Evolutionary conservation across 2,113 vertebrate species (phyloP), one percentile per base, ranked within the genome.

Genomic region (Percina caprodes): DNA sequence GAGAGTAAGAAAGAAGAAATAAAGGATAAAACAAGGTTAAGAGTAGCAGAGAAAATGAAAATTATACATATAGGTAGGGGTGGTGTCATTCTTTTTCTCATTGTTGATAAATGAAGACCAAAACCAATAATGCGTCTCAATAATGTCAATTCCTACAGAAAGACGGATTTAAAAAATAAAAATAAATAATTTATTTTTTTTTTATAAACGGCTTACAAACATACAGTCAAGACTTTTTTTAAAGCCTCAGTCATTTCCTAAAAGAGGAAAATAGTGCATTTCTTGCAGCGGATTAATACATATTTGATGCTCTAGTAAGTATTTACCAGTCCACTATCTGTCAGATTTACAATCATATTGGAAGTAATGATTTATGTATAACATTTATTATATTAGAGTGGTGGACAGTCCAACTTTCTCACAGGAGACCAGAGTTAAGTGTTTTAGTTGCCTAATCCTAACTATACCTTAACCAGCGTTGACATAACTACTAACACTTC

Each of bases 1-100:
- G 69, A 80, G 48, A 79, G 51, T 65, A 67, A 70, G 69, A 39
- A 77, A 65, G 49, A 13, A 51, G 58, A 74, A 55, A 69, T 39
- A 24, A 56, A 56, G 15, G 16, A 30, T 51, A 69, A 83, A 74
- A 82, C 51, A 19, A 52, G 77, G 58, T 68, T 42, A 18, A 63
- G 52, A 59, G n/a, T 21, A 15, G 73, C 10, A 11, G 51, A 2
- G 39, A 56, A 24, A 73, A 33, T 26, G 16, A 12, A 77, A 74
- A 79, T 72, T 39, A 73, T 73, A 42, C 4, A 49, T 70, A 72
- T 73, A 26, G 26, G 61, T 33, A 5, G 12, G 4, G 33, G 16
- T 52, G 42, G 35, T 71, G 23, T 79, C 45, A n/a, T 65, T 72
- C 9, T 55, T 60, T 80, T 60, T 35, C n/a, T 48, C 58, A 7